Percentiles rank a stretch among this genome's conserved stretches.
Conservation (phyloP, 1,140 invertebrate species). For the Linepithema humile region DNA sequence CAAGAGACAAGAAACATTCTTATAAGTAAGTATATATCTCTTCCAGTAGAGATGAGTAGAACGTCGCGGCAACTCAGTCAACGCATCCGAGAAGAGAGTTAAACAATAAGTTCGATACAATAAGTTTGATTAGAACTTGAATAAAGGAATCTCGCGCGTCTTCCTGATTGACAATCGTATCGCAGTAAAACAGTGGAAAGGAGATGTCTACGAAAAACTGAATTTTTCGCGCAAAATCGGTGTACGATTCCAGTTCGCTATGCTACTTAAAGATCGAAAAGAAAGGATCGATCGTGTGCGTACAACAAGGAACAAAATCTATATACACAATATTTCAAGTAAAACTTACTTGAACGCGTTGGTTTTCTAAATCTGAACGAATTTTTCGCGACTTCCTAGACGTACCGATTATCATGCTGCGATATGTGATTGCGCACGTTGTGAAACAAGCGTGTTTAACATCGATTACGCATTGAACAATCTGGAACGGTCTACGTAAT, state of each 20-base stretch:
- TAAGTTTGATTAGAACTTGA: background rate
- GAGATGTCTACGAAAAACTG: background rate
- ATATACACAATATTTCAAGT: background rate
- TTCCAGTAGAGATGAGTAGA: background rate
- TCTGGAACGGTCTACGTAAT: background rate
- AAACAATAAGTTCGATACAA: background rate
- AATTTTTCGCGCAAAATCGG: background rate
- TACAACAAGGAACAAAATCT: background rate
- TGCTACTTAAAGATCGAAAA: background rate
- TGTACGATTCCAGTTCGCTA: background rate
- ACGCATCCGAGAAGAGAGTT: background rate
- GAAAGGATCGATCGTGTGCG: background rate
- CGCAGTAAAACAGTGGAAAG: background rate
- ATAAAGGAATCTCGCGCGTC: background rate
- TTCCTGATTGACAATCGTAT: background rate
- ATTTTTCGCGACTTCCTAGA: background rate
- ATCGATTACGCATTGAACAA: background rate
- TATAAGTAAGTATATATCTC: conserved; percentile 59
- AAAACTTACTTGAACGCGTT: background rate
- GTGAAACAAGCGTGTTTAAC: background rate
- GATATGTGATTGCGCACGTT: background rate
- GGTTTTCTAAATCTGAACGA: background rate
- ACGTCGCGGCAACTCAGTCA: conserved; percentile 20
- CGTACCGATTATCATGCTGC: background rate
- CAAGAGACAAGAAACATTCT: conserved; percentile 53